Conservation (phyloP, 1,140 invertebrate species). For the Drosophila baimaii region DNA sequence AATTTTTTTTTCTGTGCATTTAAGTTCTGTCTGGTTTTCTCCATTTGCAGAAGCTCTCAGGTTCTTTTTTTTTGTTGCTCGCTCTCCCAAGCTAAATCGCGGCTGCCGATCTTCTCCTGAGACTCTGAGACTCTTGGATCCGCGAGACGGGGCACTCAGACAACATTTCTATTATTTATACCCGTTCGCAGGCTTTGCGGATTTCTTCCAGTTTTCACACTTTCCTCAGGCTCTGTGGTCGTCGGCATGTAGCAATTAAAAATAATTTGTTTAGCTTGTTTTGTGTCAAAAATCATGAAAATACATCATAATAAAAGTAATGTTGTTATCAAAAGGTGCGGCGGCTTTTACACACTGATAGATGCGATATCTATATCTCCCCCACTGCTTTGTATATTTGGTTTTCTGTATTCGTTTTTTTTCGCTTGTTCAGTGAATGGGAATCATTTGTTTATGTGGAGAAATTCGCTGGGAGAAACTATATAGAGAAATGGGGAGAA, state of each 20-base stretch:
- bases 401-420: conserved; percentile 28
- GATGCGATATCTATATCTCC: conserved; percentile 34
- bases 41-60: conserved; percentile 50
- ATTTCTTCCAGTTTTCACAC: conserved; percentile 75
- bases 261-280: conserved; percentile 79
- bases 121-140: conserved; percentile 7
- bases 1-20: not conserved
- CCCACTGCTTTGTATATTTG: not conserved
- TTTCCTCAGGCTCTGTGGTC: conserved; percentile 58
- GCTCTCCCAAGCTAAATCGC: conserved; percentile 38
- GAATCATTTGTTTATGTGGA: conserved; percentile 29
- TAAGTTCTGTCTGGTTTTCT: conserved; percentile 69
- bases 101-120: conserved; percentile 51
- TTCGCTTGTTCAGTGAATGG: conserved; percentile 32
- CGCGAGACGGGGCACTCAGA: conserved; percentile 27
- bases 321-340: conserved; percentile 59
- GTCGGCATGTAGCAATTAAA: conserved; percentile 74
- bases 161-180: conserved; percentile 81
- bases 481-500: conserved; percentile 14
- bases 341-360: conserved; percentile 28
- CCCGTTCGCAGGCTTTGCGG: conserved; percentile 36
- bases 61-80: conserved; percentile 43
- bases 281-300: conserved; percentile 74
- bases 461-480: conserved; percentile 27
- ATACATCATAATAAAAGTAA: conserved; percentile 72